Evolutionary conservation across 2,113 vertebrate genomes (phyloP).

Genomic region (Nycticorax nycticorax): DNA sequence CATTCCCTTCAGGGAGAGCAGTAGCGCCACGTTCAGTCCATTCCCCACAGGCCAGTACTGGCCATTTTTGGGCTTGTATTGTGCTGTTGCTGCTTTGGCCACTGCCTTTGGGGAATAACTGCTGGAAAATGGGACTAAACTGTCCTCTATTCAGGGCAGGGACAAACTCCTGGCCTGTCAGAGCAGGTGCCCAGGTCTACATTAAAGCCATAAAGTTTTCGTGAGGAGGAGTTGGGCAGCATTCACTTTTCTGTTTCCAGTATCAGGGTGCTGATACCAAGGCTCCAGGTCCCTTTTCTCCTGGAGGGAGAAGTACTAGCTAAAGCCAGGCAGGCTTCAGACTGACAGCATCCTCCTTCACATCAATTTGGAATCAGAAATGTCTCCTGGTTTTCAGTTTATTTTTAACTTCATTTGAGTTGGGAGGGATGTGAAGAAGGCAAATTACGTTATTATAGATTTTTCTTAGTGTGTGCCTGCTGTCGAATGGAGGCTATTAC

Average conservation of each 20-base stretch:
- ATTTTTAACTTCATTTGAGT: neutral
- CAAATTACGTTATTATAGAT: neutral
- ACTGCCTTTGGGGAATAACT: neutral
- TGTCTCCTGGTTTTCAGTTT: neutral
- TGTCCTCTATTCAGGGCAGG: neutral
- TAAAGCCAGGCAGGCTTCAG: neutral
- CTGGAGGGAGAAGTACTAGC: neutral
- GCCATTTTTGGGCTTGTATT: neutral
- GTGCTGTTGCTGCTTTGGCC: neutral
- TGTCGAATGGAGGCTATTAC: neutral
- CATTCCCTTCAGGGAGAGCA: neutral
- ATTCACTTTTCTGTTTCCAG: neutral
- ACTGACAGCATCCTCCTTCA: neutral
- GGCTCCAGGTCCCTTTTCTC: neutral
- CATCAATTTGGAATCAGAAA: neutral
- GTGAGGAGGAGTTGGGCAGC: neutral
- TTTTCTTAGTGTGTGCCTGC: neutral
- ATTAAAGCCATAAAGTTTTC: neutral
- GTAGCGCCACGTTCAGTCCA: rapidly evolving
- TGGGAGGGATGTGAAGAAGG: neutral
- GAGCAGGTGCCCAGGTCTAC: neutral
- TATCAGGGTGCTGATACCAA: neutral
- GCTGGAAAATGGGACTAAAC: neutral
- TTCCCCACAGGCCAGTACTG: neutral
- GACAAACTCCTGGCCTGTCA: neutral